Evolutionary conservation across 1,140 invertebrate species (phyloP).

Genomic region (Globodera ellingtonae): DNA sequence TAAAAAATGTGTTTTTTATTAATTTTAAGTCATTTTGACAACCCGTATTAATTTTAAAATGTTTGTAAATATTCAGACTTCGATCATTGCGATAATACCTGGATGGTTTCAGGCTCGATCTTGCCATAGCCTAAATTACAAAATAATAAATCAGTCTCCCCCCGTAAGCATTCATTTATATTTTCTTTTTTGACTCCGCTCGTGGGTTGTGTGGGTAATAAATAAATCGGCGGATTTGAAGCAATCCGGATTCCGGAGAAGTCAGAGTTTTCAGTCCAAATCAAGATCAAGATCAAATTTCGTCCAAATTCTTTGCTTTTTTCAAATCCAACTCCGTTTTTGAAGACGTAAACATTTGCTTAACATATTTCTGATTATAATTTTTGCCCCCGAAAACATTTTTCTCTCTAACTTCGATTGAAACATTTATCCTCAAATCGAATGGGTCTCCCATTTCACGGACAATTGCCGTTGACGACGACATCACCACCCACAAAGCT

Average conservation of each 20-base stretch:
- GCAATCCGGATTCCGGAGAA: too few relatives aligned
- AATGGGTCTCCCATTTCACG: not conserved
- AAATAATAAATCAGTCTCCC: not conserved
- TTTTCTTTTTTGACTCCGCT: not conserved
- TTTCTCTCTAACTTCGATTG: not conserved
- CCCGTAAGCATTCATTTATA: not conserved
- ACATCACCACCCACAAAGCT: not conserved
- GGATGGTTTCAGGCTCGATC: conserved; percentile 44
- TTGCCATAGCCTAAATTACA: conserved; percentile 47
- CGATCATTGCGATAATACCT: not conserved
- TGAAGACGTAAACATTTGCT: conserved; percentile 1
- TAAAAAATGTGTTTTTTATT: too few relatives aligned
- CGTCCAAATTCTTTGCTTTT: conserved; percentile 8
- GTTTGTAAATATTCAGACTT: too few relatives aligned
- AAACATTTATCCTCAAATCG: conserved; percentile 7
- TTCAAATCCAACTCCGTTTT: conserved; percentile 6
- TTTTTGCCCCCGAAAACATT: not conserved
- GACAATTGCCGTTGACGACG: not conserved
- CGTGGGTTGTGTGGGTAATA: not conserved
- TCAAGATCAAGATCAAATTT: not conserved
- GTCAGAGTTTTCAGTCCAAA: not conserved
- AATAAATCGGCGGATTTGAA: too few relatives aligned
- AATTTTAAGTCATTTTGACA: too few relatives aligned
- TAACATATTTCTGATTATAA: not conserved
- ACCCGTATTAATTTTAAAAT: too few relatives aligned